Evolutionary conservation across 2,113 vertebrate species (phyloP).

Genomic region (Poeciliopsis turrubarensis): DNA sequence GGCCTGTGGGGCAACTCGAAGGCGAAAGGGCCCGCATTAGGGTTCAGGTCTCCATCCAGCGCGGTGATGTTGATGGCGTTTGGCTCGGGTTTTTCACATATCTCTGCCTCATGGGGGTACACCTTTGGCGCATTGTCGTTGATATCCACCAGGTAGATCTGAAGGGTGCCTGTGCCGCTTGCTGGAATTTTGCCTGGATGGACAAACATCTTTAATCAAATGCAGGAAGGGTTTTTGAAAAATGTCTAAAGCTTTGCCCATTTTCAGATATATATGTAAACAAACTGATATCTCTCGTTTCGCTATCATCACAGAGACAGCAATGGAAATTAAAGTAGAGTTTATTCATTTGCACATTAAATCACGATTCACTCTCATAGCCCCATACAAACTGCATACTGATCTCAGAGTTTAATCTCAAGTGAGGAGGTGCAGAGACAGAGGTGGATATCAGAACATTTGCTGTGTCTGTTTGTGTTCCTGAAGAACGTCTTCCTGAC

Average conservation of each 20-base stretch:
- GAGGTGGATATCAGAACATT: conserved; percentile 61
- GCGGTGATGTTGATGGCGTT: conserved; percentile 98
- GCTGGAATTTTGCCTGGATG: conserved; percentile 87
- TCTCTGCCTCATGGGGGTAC: conserved; percentile 90
- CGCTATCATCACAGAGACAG: conserved; percentile 23
- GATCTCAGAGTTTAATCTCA: conserved; percentile 64
- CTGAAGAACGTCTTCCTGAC: conserved; percentile 69
- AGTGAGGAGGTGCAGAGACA: conserved; percentile 52
- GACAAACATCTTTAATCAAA: conserved; percentile 29
- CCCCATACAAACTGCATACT: conserved; percentile 59
- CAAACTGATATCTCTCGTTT: conserved; percentile 34
- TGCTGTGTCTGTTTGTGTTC: conserved; percentile 31
- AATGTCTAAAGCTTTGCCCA: conserved; percentile 21
- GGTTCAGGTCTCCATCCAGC: conserved; percentile 90
- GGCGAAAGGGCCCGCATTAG: conserved; percentile 94
- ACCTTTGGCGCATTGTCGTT: conserved; percentile 97
- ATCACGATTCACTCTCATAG: conserved; percentile 50
- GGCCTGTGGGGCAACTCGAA: conserved; percentile 91
- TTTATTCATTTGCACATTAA: conserved; percentile 37
- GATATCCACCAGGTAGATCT: conserved; percentile 93
- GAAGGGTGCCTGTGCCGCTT: conserved; percentile 93
- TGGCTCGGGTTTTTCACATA: conserved; percentile 92
- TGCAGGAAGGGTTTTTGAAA: conserved; percentile 31
- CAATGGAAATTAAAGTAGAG: conserved; percentile 30
- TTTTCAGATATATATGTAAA: conserved; percentile 8